Conservation (phyloP, 2,113 vertebrate genomes). For the Peucedramus taeniatus region DNA sequence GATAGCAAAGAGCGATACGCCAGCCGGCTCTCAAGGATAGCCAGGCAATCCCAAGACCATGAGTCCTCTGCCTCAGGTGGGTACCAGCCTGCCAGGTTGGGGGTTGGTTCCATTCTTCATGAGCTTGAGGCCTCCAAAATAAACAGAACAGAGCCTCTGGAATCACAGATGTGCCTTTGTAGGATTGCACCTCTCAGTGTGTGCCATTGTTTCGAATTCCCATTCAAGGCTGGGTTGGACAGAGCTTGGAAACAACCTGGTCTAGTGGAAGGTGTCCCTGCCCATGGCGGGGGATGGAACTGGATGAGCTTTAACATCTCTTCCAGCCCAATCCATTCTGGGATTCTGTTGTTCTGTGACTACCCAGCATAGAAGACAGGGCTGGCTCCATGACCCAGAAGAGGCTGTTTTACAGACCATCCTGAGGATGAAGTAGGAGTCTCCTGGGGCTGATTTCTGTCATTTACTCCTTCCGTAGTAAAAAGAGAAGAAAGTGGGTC, state of each 20-base stretch:
- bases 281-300: neutral
- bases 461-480: neutral
- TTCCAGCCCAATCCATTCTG: neutral
- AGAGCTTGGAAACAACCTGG: neutral
- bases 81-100: neutral
- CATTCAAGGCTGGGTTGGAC: neutral
- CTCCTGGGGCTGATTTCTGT: neutral
- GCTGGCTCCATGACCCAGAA: neutral
- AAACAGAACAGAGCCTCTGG: neutral
- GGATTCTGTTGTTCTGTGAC: neutral
- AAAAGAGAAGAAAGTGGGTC: neutral
- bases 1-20: neutral
- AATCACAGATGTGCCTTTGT: neutral
- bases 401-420: neutral
- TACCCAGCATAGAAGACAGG: neutral
- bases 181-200: neutral
- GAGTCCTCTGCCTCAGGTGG: neutral
- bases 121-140: neutral
- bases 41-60: accelerated
- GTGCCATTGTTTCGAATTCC: neutral
- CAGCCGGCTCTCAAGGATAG: neutral
- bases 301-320: neutral
- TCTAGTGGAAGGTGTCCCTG: neutral
- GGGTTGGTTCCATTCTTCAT: neutral
- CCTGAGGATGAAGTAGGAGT: neutral